These are phyloP conservation scores for Mus musculus DNA, from an alignment of 2,113 vertebrate genomes.

Conservation along the genomic window DNA sequence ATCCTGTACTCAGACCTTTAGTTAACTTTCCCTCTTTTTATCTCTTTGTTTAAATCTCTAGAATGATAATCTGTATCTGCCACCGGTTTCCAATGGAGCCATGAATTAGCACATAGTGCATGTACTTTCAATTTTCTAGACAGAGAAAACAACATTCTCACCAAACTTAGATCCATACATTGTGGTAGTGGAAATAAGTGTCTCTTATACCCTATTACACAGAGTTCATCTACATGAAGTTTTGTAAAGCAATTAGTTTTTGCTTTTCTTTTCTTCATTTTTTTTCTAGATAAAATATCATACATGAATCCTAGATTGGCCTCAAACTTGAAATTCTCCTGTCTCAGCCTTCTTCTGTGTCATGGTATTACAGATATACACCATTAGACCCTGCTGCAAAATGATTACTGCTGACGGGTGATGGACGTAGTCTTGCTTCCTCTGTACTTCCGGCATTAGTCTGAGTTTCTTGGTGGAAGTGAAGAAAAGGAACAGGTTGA, in stretches of 20 bases:
- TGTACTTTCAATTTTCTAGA: neutral
- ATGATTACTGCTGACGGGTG: neutral
- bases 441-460: neutral
- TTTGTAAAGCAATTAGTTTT: neutral
- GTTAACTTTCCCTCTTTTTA: neutral
- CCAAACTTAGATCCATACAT: neutral
- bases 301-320: neutral
- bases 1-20: neutral
- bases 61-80: neutral
- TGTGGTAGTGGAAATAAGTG: neutral
- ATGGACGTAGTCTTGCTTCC: neutral
- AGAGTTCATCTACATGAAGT: neutral
- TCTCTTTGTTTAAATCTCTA: neutral
- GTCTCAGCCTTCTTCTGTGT: neutral
- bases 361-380: neutral
- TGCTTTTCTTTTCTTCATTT: neutral
- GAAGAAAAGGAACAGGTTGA: neutral
- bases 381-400: neutral
- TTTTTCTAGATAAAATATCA: neutral
- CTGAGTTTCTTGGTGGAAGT: rapidly evolving
- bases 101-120: no score
- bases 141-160: neutral
- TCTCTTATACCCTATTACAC: neutral
- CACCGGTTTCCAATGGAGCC: neutral
- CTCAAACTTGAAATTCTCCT: neutral